phyloP scores from a whole-genome alignment of 2,888 invertebrate genomes.

The Catotricha subobsoleta region DNA sequence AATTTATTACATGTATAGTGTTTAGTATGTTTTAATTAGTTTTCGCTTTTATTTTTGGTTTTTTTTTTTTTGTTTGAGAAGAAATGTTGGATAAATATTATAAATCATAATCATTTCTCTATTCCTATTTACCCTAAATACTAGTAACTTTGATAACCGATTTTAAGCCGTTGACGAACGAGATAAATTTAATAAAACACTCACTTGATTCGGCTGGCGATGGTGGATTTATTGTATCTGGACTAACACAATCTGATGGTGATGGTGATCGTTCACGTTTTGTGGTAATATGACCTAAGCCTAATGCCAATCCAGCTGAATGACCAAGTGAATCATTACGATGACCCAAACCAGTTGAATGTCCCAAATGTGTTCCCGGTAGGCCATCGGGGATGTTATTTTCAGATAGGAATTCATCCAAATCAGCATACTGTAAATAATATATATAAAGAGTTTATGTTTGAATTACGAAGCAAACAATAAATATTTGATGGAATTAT shows the following conservation, averaged over 20 bases:
- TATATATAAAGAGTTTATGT: neutral
- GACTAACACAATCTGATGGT: slow-evolving; percentile 76
- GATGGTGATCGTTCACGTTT: slow-evolving; percentile 76
- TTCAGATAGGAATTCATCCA: slow-evolving; percentile 92
- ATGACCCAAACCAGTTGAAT: slow-evolving; percentile 28
- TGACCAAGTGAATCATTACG: slow-evolving; percentile 31
- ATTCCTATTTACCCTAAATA: neutral
- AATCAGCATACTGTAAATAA: slow-evolving; percentile 67
- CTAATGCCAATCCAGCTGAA: slow-evolving; percentile 38
- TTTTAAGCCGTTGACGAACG: too few relatives aligned
- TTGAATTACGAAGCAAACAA: too few relatives aligned
- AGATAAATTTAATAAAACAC: slow-evolving; percentile 24
- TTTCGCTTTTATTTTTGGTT: neutral
- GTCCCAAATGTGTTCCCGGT: slow-evolving; percentile 37
- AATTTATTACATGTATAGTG: too few relatives aligned
- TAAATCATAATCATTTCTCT: neutral
- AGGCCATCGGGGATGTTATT: slow-evolving; percentile 78
- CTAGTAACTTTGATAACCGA: too few relatives aligned
- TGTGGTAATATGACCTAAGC: slow-evolving; percentile 46
- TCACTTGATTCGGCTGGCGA: slow-evolving; percentile 81
- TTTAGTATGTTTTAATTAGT: slow-evolving; percentile 3
- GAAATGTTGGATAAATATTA: too few relatives aligned
- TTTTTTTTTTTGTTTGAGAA: neutral
- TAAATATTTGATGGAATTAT: too few relatives aligned
- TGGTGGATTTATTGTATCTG: slow-evolving; percentile 74